Base-by-base conservation (phyloP, 2,113 vertebrate species). In the Tetrax tetrax region DNA sequence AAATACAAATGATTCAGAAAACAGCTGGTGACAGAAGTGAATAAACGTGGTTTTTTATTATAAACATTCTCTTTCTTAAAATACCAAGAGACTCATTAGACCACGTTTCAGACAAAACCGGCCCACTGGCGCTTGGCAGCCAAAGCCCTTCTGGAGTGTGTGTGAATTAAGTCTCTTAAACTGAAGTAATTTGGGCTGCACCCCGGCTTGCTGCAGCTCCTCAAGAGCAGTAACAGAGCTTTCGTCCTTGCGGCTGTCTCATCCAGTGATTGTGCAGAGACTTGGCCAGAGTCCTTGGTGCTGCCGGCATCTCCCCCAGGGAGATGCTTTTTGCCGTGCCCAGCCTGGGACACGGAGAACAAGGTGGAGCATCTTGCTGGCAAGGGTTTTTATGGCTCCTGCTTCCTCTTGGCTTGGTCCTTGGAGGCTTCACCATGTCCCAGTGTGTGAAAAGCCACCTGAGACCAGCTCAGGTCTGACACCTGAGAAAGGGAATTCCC, bases 1-100 rank as follows among this genome's bases (percentile, higher is more conserved):
- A 85, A 76, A 50, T 27, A 57, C 21, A n/a, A 93, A 43, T 82
- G 66, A 86, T 94, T 97, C 93, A 96, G 93, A 78, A 94, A 94
- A 90, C 0, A 31, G 21, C 66, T 90, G 63, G 65, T 82, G 83
- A 70, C 79, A 83, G 68, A 91, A 94, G 51, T 61, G 78, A 94
- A 94, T 61, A 90, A 77, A 53, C 47, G 71, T 65, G n/a, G 3
- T 80, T 47, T 71, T 90, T 89, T 64, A 27, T 83, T 82, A 47
- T 16, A 90, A 96, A 83, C 60, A 50, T 91, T 94, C 79, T 5
- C 69, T 93, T 88, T 61, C 77, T 93, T 93, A 54, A 88, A 92
- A 94, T 95, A 90, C 82, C 90, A 94, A 80, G 83, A 89, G 79
- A 38, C 51, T 94, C 88, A 78, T 86, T 83, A 97, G 85, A 86